These are phyloP conservation scores for Anarsia innoxiella DNA, from an alignment of 2,888 invertebrate species.

Conservation along the genomic window DNA sequence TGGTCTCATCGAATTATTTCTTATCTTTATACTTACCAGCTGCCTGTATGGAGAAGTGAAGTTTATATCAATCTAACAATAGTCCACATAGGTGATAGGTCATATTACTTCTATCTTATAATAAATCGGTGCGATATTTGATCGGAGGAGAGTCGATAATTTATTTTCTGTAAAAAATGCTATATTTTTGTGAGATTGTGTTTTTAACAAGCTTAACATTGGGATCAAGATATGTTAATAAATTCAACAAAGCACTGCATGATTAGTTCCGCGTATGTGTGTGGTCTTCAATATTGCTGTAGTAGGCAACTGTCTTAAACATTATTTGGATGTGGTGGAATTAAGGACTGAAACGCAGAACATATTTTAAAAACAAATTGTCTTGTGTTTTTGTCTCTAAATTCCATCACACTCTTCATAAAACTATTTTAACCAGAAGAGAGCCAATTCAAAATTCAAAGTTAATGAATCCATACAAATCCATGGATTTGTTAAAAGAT, in stretches of 20 bases:
- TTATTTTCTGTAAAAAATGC: neutral
- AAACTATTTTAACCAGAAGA: too few species aligned
- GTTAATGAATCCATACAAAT: too few species aligned
- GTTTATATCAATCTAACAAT: conserved; percentile 20
- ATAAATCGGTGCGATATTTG: conserved; percentile 14
- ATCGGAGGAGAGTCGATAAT: conserved; percentile 9
- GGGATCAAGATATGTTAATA: conserved; percentile 14
- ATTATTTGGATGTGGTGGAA: too few species aligned
- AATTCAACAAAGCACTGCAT: conserved; percentile 30
- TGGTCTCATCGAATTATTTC: conserved; percentile 36
- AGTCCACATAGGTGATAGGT: conserved; percentile 21
- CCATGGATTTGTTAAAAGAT: too few species aligned
- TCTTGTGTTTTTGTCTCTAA: too few species aligned
- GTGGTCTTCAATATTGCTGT: conserved; percentile 39
- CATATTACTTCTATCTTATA: conserved; percentile 12
- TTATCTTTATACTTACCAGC: conserved; percentile 18
- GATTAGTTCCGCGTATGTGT: conserved; percentile 39
- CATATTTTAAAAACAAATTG: too few species aligned
- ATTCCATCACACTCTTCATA: too few species aligned
- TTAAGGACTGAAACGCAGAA: too few species aligned
- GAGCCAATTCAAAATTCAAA: too few species aligned
- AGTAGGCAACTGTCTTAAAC: neutral
- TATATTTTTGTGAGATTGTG: conserved; percentile 6
- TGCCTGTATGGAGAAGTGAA: conserved; percentile 30
- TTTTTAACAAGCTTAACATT: conserved; percentile 10